Evolutionary conservation across 2,113 vertebrate genomes (phyloP), one percentile per base, ranked within the genome.

Genomic region (Poeciliopsis prolifica): DNA sequence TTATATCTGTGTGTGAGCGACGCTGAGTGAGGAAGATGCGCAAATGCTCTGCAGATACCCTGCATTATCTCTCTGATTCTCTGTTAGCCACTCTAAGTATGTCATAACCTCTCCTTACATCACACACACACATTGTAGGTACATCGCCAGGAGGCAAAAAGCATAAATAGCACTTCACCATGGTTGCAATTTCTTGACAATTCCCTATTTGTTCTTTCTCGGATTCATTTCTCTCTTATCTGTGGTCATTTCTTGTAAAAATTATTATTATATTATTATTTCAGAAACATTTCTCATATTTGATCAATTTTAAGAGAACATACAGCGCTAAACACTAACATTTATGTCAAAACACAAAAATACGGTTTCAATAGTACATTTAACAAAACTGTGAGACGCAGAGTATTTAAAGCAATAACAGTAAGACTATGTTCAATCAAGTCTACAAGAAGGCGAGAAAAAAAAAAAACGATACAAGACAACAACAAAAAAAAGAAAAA

Each of bases 31-130:
- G 60, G 79, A 77, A 66, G 33, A 78, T 54, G 30, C 69, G 62
- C 62, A 78, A 66, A 77, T 51, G 65, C 61, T 75, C 63, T 74
- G 79, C 51, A 71, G 62, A 88, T 78, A 61, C 77, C 51, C 63
- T 48, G 35, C 69, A 82, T 76, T 58, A 79, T 64, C 29, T 64
- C 62, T 78, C 69, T 42, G 15, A 54, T 58, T 78, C 70, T 65
- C 29, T 82, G 64, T 81, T 79, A 68, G 67, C 75, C 74, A 71
- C 60, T 64, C 72, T 58, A 54, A 82, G 72, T 62, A 84, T 81
- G 66, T 70, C 67, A 75, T 74, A 61, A 78, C 37, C n/a, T 48
- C 42, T 51, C 22, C 74, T 37, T 29, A 44, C 28, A 19, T 29
- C 44, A 66, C 65, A 66, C 35, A 37, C 17, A 30, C 67, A 40